phyloP scores from a whole-genome alignment of 1,140 invertebrate genomes.

The Drosophila rufa region DNA sequence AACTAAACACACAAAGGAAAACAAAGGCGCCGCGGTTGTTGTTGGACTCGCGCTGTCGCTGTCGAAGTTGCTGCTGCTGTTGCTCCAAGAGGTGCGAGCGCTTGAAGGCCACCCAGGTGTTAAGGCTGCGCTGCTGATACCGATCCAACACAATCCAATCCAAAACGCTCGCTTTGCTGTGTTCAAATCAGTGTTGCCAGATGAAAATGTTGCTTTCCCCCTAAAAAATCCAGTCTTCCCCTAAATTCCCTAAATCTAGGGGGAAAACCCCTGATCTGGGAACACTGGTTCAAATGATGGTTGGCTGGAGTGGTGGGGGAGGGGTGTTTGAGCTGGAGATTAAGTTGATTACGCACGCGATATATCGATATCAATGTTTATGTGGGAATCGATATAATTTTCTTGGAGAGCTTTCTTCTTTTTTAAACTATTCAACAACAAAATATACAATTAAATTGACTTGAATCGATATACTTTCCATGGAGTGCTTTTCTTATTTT shows the following conservation, averaged over 20 bases:
- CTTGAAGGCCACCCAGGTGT: conserved; percentile 44
- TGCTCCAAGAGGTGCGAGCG: conserved; percentile 27
- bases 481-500: neutral
- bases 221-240: too few relatives aligned
- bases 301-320: neutral
- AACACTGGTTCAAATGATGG: neutral
- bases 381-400: neutral
- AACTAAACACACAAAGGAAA: conserved; percentile 28
- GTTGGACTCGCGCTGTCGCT: neutral
- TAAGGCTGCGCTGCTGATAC: conserved; percentile 29
- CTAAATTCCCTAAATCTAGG: too few relatives aligned
- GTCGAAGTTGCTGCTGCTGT: neutral
- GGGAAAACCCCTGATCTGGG: too few relatives aligned
- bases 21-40: conserved; percentile 26
- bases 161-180: conserved; percentile 13
- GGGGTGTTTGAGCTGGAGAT: conserved; percentile 8
- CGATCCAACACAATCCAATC: conserved; percentile 4
- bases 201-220: too few relatives aligned
- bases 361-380: neutral
- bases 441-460: too few relatives aligned
- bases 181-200: conserved; percentile 1
- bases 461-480: too few relatives aligned
- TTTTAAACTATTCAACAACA: neutral
- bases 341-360: neutral
- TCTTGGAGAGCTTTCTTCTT: too few relatives aligned